Conservation (phyloP, 2,113 vertebrate species). For the Crotalus helleri region DNA sequence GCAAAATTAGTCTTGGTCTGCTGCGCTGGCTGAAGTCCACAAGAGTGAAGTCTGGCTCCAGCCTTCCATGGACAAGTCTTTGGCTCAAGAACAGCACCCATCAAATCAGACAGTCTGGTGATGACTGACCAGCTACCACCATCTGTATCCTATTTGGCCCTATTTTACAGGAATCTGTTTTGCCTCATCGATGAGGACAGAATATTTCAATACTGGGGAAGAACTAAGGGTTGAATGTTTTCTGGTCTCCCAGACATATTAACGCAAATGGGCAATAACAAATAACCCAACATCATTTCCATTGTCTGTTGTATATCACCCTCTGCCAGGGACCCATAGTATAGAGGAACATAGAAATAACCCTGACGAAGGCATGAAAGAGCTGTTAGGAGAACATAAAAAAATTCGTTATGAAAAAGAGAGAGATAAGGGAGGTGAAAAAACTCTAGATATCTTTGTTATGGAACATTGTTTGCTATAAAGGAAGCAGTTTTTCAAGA, state of each 20-base stretch:
- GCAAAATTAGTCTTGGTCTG: neutral
- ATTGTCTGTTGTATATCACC: neutral
- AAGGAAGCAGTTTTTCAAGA: neutral
- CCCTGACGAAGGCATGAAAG: neutral
- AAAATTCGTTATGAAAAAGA: neutral
- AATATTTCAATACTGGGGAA: neutral
- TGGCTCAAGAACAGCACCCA: neutral
- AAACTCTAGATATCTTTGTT: neutral
- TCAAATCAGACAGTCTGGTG: neutral
- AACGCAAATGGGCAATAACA: neutral
- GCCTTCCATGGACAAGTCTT: neutral
- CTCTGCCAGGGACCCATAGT: neutral
- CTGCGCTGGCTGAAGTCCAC: neutral
- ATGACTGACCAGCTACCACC: neutral
- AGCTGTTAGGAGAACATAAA: neutral
- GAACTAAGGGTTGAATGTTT: neutral
- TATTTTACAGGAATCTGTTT: neutral
- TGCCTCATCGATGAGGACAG: neutral
- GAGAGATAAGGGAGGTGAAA: neutral
- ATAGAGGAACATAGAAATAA: neutral
- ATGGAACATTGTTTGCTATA: neutral
- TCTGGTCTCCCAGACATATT: neutral
- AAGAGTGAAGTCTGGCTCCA: neutral
- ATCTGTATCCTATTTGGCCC: neutral
- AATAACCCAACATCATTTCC: neutral